Conservation (phyloP, 1,140 invertebrate species). For the Drosophila sucinea region DNA sequence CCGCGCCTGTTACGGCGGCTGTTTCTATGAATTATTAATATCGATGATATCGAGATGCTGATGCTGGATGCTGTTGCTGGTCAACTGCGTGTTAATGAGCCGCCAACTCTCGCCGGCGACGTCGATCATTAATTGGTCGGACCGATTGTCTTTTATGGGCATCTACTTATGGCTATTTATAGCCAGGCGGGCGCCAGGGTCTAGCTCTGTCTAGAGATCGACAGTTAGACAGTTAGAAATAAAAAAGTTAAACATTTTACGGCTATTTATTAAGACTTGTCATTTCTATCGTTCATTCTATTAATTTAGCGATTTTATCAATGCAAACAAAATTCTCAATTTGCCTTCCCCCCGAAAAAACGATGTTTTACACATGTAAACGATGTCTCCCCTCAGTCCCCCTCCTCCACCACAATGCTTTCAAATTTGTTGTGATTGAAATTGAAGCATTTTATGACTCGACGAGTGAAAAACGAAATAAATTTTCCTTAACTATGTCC, state of each 20-base stretch:
- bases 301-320: constrained; percentile 75
- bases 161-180: constrained; percentile 52
- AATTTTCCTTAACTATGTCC: constrained; percentile 40
- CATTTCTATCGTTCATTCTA: constrained; percentile 39
- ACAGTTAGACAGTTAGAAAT: constrained; percentile 42
- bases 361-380: constrained; percentile 65
- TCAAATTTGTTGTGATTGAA: constrained; percentile 50
- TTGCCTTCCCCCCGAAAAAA: constrained; percentile 15
- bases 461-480: constrained; percentile 48
- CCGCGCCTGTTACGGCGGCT: constrained; percentile 39
- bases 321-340: constrained; percentile 53
- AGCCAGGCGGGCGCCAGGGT: constrained; percentile 52
- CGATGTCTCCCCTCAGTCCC: constrained; percentile 2
- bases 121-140: constrained; percentile 67
- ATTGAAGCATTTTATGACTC: constrained; percentile 52
- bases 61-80: constrained; percentile 33
- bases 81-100: constrained; percentile 78
- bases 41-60: constrained; percentile 24
- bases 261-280: constrained; percentile 40
- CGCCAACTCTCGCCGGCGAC: constrained; percentile 73
- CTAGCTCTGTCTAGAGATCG: constrained; percentile 28
- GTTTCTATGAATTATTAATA: constrained; percentile 74
- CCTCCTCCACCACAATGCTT: neutral
- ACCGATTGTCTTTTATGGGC: constrained; percentile 64
- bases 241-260: constrained; percentile 67